phyloP scores from a whole-genome alignment of 2,113 vertebrate genomes.

The Gorsachius goisagi region DNA sequence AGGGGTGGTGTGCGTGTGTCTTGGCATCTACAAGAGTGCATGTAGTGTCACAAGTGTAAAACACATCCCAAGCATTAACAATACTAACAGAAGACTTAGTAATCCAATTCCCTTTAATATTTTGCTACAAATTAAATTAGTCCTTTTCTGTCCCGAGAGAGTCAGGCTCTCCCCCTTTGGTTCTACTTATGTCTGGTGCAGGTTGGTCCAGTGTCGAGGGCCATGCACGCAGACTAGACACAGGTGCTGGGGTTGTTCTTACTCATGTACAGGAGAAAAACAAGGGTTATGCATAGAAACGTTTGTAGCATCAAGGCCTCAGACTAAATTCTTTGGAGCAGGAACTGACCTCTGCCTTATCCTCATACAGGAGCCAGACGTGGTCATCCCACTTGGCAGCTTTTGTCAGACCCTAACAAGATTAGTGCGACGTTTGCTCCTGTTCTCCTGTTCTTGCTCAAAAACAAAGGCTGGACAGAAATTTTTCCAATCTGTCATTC shows the following conservation, averaged over 20 bases:
- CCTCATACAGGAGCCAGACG: background rate
- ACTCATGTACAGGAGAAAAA: background rate
- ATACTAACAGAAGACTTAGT: background rate
- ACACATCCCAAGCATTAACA: background rate
- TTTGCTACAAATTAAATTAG: background rate
- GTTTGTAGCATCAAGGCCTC: constrained; percentile 7
- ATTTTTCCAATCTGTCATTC: background rate
- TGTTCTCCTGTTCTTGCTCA: background rate
- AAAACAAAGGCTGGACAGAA: constrained; percentile 17
- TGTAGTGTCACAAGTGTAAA: background rate
- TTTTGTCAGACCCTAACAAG: background rate
- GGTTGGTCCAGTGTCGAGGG: background rate
- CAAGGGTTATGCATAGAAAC: constrained; percentile 18
- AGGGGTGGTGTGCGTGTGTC: background rate
- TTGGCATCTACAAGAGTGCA: background rate
- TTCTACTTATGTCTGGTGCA: background rate
- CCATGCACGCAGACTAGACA: background rate
- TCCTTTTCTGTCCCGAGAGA: background rate
- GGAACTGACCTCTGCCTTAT: background rate
- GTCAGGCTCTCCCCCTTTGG: background rate
- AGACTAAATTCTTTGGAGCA: constrained; percentile 11
- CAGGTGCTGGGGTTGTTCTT: background rate
- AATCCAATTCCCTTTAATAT: constrained; percentile 8
- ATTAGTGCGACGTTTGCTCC: background rate
- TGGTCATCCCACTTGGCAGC: background rate